These are phyloP conservation scores for Littorina saxatilis DNA, from an alignment of 1,140 invertebrate genomes.

Conservation along the genomic window DNA sequence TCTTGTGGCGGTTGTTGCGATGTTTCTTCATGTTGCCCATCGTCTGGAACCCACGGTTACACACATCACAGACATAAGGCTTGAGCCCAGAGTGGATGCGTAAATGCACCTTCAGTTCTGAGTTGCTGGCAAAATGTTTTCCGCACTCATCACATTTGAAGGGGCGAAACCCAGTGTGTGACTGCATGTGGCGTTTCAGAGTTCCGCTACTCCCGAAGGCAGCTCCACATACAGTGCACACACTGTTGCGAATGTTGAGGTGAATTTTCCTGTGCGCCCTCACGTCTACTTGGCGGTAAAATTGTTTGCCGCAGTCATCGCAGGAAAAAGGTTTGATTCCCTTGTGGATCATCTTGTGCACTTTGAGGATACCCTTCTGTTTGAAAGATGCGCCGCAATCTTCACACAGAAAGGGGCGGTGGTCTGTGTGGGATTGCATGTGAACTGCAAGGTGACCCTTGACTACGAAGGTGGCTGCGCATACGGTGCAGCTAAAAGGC, in stretches of 20 bases:
- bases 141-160: slow-evolving; percentile 21
- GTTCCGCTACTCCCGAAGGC: slow-evolving; percentile 13
- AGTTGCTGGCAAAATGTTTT: slow-evolving; percentile 15
- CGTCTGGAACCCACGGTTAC: slow-evolving; percentile 28
- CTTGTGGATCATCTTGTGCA: slow-evolving; percentile 38
- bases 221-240: slow-evolving; percentile 27
- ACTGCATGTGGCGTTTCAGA: slow-evolving; percentile 32
- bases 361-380: slow-evolving; percentile 23
- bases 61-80: slow-evolving; percentile 81
- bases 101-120: slow-evolving; percentile 81
- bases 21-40: slow-evolving; percentile 36
- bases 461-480: slow-evolving; percentile 30
- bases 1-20: slow-evolving; percentile 32
- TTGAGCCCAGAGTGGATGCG: slow-evolving; percentile 89
- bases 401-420: slow-evolving; percentile 34
- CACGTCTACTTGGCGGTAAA: slow-evolving; percentile 16
- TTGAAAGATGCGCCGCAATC: slow-evolving; percentile 36
- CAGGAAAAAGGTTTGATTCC: slow-evolving; percentile 25
- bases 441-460: slow-evolving; percentile 32
- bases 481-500: slow-evolving; percentile 78
- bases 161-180: slow-evolving; percentile 8
- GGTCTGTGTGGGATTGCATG: slow-evolving; percentile 31
- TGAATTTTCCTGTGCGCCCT: slow-evolving; percentile 33
- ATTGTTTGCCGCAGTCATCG: slow-evolving; percentile 34
- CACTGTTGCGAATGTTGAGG: slow-evolving; percentile 13